Conservation (phyloP, 2,797 vertebrate species). For the Psittacula derbiana region DNA sequence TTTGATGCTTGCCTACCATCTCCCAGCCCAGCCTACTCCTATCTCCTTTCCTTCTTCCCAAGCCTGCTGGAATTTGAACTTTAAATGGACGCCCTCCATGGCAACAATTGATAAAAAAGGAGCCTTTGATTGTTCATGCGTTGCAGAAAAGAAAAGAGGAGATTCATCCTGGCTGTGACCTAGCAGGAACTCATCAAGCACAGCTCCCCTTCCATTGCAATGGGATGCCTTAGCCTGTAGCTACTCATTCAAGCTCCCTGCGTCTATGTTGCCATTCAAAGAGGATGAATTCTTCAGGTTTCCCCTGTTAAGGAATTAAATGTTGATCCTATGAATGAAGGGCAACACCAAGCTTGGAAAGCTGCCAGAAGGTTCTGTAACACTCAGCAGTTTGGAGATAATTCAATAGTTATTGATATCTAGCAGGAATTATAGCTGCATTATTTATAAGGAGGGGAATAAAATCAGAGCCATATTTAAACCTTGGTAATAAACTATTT, state of each 20-base stretch:
- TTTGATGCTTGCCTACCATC: conserved; percentile 74
- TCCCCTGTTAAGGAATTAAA: conserved; percentile 63
- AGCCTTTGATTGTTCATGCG: conserved; percentile 77
- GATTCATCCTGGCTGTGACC: conserved; percentile 70
- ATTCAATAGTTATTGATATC: conserved; percentile 64
- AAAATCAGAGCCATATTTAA: conserved; percentile 39
- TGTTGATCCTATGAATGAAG: conserved; percentile 63
- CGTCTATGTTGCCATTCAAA: conserved; percentile 57
- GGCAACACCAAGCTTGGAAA: conserved; percentile 51
- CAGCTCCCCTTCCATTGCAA: conserved; percentile 54
- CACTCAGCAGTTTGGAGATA: conserved; percentile 36
- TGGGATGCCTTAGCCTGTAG: conserved; percentile 53
- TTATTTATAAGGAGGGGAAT: conserved; percentile 30
- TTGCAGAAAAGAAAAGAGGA: conserved; percentile 66
- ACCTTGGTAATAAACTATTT: conserved; percentile 55
- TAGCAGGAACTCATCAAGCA: conserved; percentile 68
- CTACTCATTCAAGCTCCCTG: conserved; percentile 63
- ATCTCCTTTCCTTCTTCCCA: conserved; percentile 71
- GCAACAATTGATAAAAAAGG: conserved; percentile 76
- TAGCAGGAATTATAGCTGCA: conserved; percentile 53
- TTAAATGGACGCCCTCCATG: conserved; percentile 72
- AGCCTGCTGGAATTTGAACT: conserved; percentile 76
- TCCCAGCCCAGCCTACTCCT: conserved; percentile 64
- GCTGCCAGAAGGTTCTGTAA: conserved; percentile 44
- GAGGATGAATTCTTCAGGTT: conserved; percentile 66